Evolutionary conservation across 2,797 vertebrate species (phyloP).

Genomic region (Smutsia gigantea): DNA sequence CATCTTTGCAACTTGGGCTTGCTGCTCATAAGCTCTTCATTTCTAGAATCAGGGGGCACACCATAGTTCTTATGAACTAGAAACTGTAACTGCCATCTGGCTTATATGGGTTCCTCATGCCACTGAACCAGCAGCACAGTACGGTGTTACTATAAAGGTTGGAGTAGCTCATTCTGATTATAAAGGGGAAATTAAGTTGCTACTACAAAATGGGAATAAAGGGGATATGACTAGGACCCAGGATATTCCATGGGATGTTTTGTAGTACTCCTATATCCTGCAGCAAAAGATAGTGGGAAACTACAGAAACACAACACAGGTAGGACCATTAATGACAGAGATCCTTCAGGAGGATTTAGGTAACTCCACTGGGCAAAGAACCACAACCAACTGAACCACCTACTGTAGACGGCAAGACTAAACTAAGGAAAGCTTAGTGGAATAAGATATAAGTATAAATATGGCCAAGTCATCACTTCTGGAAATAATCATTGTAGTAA

Average conservation of each 20-base stretch:
- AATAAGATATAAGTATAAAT: not conserved
- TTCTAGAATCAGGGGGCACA: not conserved
- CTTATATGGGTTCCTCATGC: not conserved
- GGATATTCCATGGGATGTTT: not conserved
- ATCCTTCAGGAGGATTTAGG: not conserved
- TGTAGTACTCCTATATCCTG: not conserved
- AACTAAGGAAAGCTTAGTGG: slow-evolving; percentile 10
- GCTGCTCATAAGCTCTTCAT: not conserved
- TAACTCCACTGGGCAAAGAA: not conserved
- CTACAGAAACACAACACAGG: not conserved
- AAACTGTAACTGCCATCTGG: not conserved
- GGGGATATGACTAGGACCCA: not conserved
- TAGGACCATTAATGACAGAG: not conserved
- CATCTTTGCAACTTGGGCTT: not conserved
- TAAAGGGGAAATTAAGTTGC: not conserved
- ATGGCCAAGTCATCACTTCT: not conserved
- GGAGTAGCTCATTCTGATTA: not conserved
- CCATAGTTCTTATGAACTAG: not conserved
- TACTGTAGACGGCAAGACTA: not conserved
- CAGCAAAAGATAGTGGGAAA: not conserved
- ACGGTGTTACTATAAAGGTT: not conserved
- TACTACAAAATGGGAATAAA: not conserved
- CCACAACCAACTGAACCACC: not conserved
- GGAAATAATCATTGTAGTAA: not conserved
- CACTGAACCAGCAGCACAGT: not conserved